phyloP scores from a whole-genome alignment of 2,797 vertebrate genomes.

The Momotus momota region DNA sequence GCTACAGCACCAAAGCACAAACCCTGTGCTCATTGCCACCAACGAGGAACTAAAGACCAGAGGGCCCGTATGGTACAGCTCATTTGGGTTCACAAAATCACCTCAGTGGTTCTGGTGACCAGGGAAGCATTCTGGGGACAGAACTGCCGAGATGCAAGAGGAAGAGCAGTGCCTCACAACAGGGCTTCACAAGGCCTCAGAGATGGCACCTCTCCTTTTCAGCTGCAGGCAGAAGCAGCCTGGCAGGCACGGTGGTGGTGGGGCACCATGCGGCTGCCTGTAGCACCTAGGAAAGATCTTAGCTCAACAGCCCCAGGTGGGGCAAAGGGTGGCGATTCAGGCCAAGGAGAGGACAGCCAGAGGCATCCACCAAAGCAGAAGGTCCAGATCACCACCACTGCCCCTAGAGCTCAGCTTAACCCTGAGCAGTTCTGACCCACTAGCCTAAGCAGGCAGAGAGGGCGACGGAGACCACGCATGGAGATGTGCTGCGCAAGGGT shows the following conservation, averaged over 20 bases:
- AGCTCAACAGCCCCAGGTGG: background rate
- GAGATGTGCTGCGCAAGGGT: background rate
- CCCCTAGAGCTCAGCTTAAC: background rate
- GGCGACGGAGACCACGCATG: rapidly evolving
- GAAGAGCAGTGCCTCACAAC: background rate
- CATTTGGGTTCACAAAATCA: background rate
- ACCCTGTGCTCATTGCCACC: background rate
- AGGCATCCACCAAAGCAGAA: background rate
- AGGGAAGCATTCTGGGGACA: background rate
- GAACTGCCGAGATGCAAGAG: background rate
- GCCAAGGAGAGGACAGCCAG: background rate
- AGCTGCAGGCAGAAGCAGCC: background rate
- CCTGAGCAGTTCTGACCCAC: rapidly evolving
- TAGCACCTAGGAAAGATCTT: background rate
- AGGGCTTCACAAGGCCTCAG: background rate
- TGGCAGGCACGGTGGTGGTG: rapidly evolving
- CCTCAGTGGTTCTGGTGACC: rapidly evolving
- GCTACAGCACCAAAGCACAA: background rate
- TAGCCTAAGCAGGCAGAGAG: background rate
- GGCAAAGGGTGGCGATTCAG: background rate
- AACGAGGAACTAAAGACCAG: background rate
- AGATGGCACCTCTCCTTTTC: background rate
- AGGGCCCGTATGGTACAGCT: background rate
- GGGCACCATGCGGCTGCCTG: background rate
- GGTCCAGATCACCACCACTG: background rate